A percentile compares a stretch with the other conserved stretches of the same genome.
Evolutionary conservation across 2,888 invertebrate species (phyloP).

Genomic region (Allygus modestus): DNA sequence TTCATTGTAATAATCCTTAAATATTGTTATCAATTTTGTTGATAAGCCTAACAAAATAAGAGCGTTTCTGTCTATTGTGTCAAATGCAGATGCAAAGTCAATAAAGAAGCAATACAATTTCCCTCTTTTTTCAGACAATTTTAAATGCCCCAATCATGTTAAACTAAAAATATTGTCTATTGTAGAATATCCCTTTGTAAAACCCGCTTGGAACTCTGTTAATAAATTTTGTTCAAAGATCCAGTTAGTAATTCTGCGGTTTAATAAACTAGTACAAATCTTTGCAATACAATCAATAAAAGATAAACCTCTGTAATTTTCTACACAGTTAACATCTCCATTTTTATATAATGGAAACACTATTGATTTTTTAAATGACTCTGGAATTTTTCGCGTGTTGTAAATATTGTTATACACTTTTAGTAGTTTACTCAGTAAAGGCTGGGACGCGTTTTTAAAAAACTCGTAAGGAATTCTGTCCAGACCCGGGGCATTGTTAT

Average conservation of each 20-base stretch:
- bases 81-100: conserved; percentile 66
- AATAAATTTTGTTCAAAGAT: conserved; percentile 54
- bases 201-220: conserved; percentile 67
- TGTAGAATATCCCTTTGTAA: conserved; percentile 63
- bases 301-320: conserved; percentile 63
- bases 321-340: conserved; percentile 58
- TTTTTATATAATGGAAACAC: conserved; percentile 62
- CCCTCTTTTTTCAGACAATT: conserved; percentile 53
- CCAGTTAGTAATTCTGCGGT: conserved; percentile 63
- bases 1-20: conserved; percentile 52
- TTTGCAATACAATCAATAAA: conserved; percentile 60
- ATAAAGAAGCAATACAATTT: conserved; percentile 67
- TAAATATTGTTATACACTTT: conserved; percentile 48
- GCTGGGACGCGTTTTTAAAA: conserved; percentile 4
- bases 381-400: conserved; percentile 17
- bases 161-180: conserved; percentile 66
- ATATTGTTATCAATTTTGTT: conserved; percentile 64
- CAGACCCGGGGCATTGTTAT: conserved; percentile 45
- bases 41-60: conserved; percentile 63
- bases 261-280: conserved; percentile 58
- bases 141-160: conserved; percentile 62
- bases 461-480: conserved; percentile 58
- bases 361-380: conserved; percentile 53
- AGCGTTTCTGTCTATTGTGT: conserved; percentile 65
- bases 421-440: conserved; percentile 4